A percentile compares a stretch with the other conserved stretches of the same genome.
These are phyloP conservation scores for Dasysyrphus tricinctus DNA, from an alignment of 2,888 invertebrate genomes.

Conservation along the genomic window DNA sequence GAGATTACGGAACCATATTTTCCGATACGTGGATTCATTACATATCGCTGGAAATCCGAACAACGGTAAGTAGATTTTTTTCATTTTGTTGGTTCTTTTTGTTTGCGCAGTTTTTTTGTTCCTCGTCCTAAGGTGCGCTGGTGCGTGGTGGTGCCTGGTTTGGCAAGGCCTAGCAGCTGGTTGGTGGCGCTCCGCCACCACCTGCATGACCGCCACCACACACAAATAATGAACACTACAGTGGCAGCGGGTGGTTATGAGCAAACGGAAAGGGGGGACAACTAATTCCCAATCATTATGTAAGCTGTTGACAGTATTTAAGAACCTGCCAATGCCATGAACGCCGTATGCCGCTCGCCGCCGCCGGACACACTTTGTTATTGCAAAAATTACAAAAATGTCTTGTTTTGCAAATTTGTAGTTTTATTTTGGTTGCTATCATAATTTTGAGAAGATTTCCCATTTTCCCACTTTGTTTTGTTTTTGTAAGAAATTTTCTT, in stretches of 20 bases:
- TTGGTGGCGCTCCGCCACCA: conserved; percentile 16
- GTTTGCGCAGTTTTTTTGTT: conserved; percentile 25
- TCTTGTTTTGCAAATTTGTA: conserved; percentile 1
- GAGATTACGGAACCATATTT: conserved; percentile 80
- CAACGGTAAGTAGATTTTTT: conserved; percentile 83
- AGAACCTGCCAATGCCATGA: conserved; percentile 56
- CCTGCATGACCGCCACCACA: conserved; percentile 23
- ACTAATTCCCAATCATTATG: conserved; percentile 65
- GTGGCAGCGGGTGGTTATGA: background rate
- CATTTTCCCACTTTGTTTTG: conserved; percentile 27
- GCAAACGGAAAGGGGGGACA: conserved; percentile 51
- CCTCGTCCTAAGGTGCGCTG: conserved; percentile 29
- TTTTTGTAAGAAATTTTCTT: conserved; percentile 12
- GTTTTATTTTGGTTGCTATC: background rate
- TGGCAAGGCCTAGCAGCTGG: conserved; percentile 3
- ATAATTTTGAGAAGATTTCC: conserved; percentile 7
- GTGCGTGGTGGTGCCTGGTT: conserved; percentile 35
- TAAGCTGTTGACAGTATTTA: conserved; percentile 57
- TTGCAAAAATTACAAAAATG: background rate
- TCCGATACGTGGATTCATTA: conserved; percentile 84
- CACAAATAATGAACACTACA: background rate
- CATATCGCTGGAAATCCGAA: conserved; percentile 85
- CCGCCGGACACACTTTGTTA: background rate
- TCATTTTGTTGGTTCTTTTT: conserved; percentile 24
- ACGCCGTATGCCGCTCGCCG: background rate